phyloP scores from a whole-genome alignment of 2,113 vertebrate species.

The Sitta europaea region DNA sequence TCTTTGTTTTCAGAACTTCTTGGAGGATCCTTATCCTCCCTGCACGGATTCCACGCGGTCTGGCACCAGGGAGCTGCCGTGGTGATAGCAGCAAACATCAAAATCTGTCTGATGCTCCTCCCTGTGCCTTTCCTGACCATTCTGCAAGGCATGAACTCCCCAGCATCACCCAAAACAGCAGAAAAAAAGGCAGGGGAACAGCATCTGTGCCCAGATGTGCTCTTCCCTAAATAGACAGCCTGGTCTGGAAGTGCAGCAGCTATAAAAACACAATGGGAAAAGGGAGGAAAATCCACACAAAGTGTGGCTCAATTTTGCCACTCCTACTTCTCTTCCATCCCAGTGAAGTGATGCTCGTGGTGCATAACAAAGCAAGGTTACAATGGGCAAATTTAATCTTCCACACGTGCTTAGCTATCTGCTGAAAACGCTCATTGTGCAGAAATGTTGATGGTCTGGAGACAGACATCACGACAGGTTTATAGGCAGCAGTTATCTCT shows the following conservation, averaged over 20 bases:
- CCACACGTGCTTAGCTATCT: background rate
- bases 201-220: background rate
- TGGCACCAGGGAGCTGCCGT: background rate
- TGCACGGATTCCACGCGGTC: rapidly evolving
- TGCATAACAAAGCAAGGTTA: background rate
- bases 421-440: background rate
- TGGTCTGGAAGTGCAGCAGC: background rate
- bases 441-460: slow-evolving; percentile 29
- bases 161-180: background rate
- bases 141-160: background rate
- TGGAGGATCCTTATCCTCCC: background rate
- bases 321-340: background rate
- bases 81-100: background rate
- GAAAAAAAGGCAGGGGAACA: background rate
- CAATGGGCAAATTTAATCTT: background rate
- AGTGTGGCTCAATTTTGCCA: background rate
- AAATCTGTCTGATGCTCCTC: background rate
- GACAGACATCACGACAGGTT: slow-evolving; percentile 52
- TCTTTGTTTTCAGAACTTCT: background rate
- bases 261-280: background rate
- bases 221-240: background rate
- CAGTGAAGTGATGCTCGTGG: background rate
- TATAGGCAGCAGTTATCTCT: slow-evolving; percentile 47
- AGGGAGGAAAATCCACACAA: background rate
- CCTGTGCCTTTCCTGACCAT: background rate